Conservation (phyloP, 2,888 invertebrate genomes). For the Brachyopa scutellaris region DNA sequence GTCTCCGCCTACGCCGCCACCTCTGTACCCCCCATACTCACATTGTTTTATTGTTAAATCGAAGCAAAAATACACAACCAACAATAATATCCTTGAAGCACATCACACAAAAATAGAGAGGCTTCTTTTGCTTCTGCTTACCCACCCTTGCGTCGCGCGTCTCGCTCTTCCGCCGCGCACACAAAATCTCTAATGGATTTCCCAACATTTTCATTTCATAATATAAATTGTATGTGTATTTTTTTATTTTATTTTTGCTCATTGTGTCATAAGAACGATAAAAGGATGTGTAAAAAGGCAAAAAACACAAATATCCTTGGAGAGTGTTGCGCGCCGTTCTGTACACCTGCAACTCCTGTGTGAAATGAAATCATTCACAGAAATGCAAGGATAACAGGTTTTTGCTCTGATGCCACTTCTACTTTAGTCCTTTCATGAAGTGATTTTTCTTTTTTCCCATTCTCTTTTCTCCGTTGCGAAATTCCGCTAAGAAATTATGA, state of each 20-base stretch:
- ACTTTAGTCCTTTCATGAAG: constrained; percentile 57
- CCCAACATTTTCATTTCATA: constrained; percentile 65
- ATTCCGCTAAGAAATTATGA: constrained; percentile 52
- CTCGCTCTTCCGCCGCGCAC: constrained; percentile 9
- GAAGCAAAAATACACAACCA: constrained; percentile 68
- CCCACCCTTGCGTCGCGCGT: too few relatives aligned
- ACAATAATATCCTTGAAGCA: constrained; percentile 70
- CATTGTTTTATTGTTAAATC: constrained; percentile 70
- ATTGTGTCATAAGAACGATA: constrained; percentile 49
- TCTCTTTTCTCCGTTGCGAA: constrained; percentile 21
- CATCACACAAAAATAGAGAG: constrained; percentile 65
- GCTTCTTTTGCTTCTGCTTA: constrained; percentile 22
- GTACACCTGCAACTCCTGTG: constrained; percentile 66
- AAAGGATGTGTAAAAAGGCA: constrained; percentile 37
- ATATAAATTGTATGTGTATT: constrained; percentile 23
- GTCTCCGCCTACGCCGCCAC: neutral
- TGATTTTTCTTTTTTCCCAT: constrained; percentile 31
- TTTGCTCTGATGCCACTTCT: constrained; percentile 57
- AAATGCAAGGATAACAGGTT: constrained; percentile 72
- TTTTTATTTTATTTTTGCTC: constrained; percentile 9
- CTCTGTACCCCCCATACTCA: constrained; percentile 29
- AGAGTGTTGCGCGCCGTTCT: constrained; percentile 37
- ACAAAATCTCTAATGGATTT: constrained; percentile 69
- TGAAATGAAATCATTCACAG: constrained; percentile 60
- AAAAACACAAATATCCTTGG: constrained; percentile 51